These are phyloP conservation scores for Lemur catta DNA, from an alignment of 2,797 vertebrate genomes.

Conservation along the genomic window DNA sequence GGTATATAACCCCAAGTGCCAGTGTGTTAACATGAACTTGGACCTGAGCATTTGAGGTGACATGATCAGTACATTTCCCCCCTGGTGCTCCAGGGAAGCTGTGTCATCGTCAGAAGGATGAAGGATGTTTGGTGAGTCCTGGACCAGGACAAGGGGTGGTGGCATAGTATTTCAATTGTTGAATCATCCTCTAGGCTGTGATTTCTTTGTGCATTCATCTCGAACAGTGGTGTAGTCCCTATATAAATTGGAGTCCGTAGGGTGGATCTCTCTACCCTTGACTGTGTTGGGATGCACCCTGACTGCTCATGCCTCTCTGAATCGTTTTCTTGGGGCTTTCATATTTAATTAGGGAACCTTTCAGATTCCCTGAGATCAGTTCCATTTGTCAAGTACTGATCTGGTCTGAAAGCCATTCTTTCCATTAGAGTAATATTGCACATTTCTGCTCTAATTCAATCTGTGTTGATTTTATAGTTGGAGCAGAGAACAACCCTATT, in stretches of 20 bases:
- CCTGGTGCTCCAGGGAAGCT: background rate
- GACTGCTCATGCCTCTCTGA: background rate
- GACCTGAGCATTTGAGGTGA: background rate
- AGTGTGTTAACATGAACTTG: background rate
- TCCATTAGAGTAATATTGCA: background rate
- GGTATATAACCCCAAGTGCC: background rate
- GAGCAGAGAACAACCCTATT: background rate
- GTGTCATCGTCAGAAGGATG: background rate
- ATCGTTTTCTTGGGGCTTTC: background rate
- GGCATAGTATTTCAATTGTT: background rate
- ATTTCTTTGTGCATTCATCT: background rate
- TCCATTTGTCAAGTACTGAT: background rate
- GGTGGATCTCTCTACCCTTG: background rate
- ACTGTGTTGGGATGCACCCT: background rate
- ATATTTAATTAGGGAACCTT: background rate
- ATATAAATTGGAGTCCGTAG: background rate
- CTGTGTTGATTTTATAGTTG: conserved; percentile 10
- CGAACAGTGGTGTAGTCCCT: background rate
- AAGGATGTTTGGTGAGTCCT: background rate
- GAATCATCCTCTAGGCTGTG: background rate
- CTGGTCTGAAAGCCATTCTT: background rate
- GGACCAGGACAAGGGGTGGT: background rate
- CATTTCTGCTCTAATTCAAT: conserved; percentile 13
- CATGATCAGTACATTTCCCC: background rate
- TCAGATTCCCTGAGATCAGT: background rate